Evolutionary conservation across 2,888 invertebrate species (phyloP).

Genomic region (Cosmia trapezina): DNA sequence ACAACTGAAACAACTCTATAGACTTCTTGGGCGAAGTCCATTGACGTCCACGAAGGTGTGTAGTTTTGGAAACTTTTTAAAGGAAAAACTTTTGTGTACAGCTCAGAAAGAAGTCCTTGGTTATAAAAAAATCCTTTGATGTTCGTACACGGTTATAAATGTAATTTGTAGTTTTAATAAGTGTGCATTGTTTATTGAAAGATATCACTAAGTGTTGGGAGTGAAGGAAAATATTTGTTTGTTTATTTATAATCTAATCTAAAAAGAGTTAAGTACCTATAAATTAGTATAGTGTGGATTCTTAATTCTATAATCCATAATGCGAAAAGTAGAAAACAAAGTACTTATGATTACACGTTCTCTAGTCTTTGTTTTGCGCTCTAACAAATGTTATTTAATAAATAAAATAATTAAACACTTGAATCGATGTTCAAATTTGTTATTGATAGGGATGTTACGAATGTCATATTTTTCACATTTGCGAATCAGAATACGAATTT

Average conservation of each 20-base stretch:
- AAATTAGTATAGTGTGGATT: neutral
- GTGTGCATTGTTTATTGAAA: conserved; percentile 14
- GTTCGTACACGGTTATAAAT: conserved; percentile 37
- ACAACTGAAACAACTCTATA: conserved; percentile 81
- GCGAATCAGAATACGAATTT: too few relatives aligned
- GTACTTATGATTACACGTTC: conserved; percentile 7
- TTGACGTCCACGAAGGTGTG: conserved; percentile 83
- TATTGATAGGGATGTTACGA: too few relatives aligned
- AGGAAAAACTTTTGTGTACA: conserved; percentile 76
- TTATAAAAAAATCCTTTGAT: conserved; percentile 49
- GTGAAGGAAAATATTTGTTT: neutral
- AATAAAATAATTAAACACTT: neutral
- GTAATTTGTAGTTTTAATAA: conserved; percentile 22
- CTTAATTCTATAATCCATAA: conserved; percentile 21
- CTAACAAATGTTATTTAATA: neutral
- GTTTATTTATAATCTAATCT: conserved; percentile 36
- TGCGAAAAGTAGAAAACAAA: conserved; percentile 2
- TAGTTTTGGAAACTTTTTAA: conserved; percentile 81
- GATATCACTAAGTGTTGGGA: neutral
- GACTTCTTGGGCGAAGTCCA: conserved; percentile 80
- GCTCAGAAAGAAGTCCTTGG: conserved; percentile 50
- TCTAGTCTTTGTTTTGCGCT: conserved; percentile 22
- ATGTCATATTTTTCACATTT: too few relatives aligned
- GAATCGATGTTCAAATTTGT: too few relatives aligned
- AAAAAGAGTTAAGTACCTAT: neutral